Evolutionary conservation across 2,888 invertebrate genomes (phyloP).

Genomic region (Cryptophagus acutangulus): DNA sequence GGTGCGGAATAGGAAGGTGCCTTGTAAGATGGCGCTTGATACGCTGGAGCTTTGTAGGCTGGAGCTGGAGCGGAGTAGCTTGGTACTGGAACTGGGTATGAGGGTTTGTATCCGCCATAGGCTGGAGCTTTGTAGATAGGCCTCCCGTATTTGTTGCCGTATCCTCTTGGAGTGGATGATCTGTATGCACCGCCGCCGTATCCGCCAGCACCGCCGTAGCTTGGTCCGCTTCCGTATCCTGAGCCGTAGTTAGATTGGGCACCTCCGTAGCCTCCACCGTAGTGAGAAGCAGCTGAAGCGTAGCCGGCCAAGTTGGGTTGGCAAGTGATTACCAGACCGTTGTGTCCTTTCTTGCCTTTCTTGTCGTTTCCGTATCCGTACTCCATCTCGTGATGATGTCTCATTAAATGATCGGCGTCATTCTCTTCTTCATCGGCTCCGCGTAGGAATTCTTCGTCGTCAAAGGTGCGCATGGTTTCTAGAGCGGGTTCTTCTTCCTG

Average conservation of each 20-base stretch:
- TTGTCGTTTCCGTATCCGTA: constrained; percentile 13
- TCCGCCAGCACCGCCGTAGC: constrained; percentile 13
- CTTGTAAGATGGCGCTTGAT: constrained; percentile 12
- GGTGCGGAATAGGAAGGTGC: constrained; percentile 18
- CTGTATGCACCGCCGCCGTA: constrained; percentile 8
- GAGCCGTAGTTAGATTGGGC: constrained; percentile 14
- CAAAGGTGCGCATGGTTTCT: too few species aligned
- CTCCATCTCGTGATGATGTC: background rate
- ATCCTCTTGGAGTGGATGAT: constrained; percentile 10
- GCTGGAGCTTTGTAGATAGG: constrained; percentile 13
- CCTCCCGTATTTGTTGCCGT: constrained; percentile 17
- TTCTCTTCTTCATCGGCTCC: background rate
- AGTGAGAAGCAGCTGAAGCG: constrained; percentile 28
- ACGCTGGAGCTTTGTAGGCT: constrained; percentile 18
- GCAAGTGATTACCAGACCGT: constrained; percentile 46
- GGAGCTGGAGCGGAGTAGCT: constrained; percentile 24
- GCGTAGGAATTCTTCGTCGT: background rate
- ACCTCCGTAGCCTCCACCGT: constrained; percentile 11
- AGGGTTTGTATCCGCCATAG: constrained; percentile 11
- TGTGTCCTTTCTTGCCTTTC: constrained; percentile 29
- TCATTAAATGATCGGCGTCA: background rate
- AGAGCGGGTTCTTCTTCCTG: constrained; percentile 15
- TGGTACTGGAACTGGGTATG: constrained; percentile 24
- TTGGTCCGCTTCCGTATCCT: constrained; percentile 15
- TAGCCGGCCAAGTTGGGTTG: constrained; percentile 46